Base-by-base conservation (phyloP, 2,797 vertebrate species). In the Spizella passerina region DNA sequence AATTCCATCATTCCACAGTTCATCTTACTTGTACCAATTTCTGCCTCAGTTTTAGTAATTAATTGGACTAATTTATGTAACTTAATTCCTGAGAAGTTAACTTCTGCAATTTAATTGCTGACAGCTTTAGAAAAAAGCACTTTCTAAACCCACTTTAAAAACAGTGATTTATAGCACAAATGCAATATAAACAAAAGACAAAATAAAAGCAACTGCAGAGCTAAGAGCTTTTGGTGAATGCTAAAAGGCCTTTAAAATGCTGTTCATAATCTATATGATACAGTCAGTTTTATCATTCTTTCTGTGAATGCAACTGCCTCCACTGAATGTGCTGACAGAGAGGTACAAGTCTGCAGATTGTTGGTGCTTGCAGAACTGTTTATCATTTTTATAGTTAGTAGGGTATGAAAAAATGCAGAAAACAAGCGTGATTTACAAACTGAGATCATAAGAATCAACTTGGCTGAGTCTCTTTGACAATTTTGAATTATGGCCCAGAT, bases 211-310 rank as follows among this genome's bases (percentile, higher is more conserved):
- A 90, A 72, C 38, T 49, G 60, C 77, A 88, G 63, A 92, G 80
- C 64, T 80, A 73, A 94, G 81, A 90, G 55, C 43, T 85, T 94
- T 85, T 82, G 85, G 94, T 86, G 76, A 96, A 90, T 76, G 39
- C 76, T 55, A 47, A 93, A 86, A 94, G 66, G 34, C 32, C 84
- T 86, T 86, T 93, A 84, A 84, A 93, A 97, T 92, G 88, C 77
- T 64, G 69, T 47, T 93, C 76, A 19, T 49, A 84, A 87, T 82
- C 82, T 93, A 56, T 29, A 76, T 59, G 56, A 91, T 86, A 76
- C 18, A 86, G 86, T 39, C 46, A 26, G 55, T 88, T 91, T 92
- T 96, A 94, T 96, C 72, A 77, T 86, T 96, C 65, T 90, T 94
- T 86, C 56, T 92, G 70, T 81, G 89, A 85, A 87, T 72, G 78